Conservation (phyloP, 1,140 invertebrate genomes). For the Drosophila nasuta region DNA sequence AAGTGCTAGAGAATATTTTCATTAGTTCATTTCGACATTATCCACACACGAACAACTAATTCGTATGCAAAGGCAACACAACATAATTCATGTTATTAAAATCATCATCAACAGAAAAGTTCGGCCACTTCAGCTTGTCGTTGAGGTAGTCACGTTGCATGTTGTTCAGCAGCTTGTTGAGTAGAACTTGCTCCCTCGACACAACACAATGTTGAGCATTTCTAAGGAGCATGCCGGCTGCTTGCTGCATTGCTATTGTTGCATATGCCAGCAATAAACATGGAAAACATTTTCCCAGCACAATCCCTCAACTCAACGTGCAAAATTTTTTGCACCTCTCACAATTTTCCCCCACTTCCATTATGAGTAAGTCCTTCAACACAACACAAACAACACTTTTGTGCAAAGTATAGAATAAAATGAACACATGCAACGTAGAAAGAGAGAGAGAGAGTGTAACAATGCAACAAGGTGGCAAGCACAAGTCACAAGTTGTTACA, state of each 20-base stretch:
- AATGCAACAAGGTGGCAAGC: constrained; percentile 24
- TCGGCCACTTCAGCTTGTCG: constrained; percentile 10
- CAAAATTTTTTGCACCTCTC: constrained; percentile 2
- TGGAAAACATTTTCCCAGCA: constrained; percentile 29
- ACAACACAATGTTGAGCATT: constrained; percentile 19
- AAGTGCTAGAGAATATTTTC: constrained; percentile 1
- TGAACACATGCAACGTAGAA: neutral
- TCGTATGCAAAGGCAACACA: neutral
- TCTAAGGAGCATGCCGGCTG: constrained; percentile 4
- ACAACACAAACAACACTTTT: constrained; percentile 31
- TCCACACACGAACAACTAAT: constrained; percentile 1
- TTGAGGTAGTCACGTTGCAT: neutral
- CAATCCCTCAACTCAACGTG: constrained; percentile 13
- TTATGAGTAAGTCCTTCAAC: constrained; percentile 22
- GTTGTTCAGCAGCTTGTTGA: constrained; percentile 4
- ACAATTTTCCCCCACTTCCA: neutral
- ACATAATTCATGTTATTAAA: constrained; percentile 30
- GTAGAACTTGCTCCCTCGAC: constrained; percentile 7
- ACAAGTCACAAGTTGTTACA: constrained; percentile 3
- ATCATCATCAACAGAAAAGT: constrained; percentile 22
- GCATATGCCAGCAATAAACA: constrained; percentile 30
- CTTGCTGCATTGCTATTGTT: constrained; percentile 24
- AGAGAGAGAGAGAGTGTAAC: neutral
- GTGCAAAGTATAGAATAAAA: constrained; percentile 21
- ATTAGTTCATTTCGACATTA: neutral